These are phyloP conservation scores for Gandaritis pyraliata DNA, from an alignment of 2,888 invertebrate species.

Conservation along the genomic window DNA sequence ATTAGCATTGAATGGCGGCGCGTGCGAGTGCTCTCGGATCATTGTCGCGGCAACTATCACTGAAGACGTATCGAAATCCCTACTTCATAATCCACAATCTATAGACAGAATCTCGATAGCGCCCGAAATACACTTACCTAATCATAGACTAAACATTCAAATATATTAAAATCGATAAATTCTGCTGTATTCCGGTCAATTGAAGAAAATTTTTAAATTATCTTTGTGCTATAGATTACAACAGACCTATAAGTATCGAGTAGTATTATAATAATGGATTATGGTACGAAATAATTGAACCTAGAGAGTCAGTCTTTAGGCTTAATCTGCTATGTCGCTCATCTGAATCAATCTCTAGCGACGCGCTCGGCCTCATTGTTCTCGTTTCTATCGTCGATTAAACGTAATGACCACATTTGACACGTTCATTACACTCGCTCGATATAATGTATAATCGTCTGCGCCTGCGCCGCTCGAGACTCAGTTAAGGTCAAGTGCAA, in stretches of 20 bases:
- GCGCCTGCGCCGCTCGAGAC: constrained; percentile 45
- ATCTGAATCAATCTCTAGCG: constrained; percentile 73
- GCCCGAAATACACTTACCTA: neutral
- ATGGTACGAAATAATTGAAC: constrained; percentile 8
- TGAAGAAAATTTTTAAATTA: too few species aligned
- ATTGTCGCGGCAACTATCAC: constrained; percentile 56
- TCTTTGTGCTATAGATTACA: too few species aligned
- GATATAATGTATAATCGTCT: constrained; percentile 32
- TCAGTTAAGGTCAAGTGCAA: constrained; percentile 66
- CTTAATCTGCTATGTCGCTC: constrained; percentile 26
- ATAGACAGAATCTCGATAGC: too few species aligned
- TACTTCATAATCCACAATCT: constrained; percentile 1
- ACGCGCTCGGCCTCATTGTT: constrained; percentile 66
- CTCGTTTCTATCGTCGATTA: constrained; percentile 68
- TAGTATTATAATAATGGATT: constrained; percentile 9
- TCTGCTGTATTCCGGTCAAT: too few species aligned
- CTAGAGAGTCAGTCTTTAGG: constrained; percentile 51
- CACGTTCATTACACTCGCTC: constrained; percentile 64
- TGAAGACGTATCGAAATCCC: constrained; percentile 15
- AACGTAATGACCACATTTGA: constrained; percentile 74
- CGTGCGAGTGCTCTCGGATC: constrained; percentile 71
- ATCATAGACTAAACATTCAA: neutral
- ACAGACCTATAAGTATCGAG: too few species aligned
- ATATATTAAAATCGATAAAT: too few species aligned
- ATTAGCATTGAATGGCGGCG: constrained; percentile 82